Base-by-base conservation (phyloP, 2,113 vertebrate species). In the Paracanthobrama guichenoti region DNA sequence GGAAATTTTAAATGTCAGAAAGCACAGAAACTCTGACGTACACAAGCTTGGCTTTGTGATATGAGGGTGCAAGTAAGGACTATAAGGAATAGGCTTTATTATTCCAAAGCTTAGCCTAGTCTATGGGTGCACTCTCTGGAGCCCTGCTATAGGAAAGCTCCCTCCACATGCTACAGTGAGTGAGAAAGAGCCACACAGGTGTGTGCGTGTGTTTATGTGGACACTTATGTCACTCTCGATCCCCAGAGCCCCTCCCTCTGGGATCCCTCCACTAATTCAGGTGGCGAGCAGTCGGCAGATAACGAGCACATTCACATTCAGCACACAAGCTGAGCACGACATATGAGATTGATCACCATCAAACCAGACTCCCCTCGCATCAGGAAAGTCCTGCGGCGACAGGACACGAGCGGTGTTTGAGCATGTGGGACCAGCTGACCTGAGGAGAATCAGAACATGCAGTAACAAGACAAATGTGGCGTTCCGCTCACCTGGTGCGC, bases 371-470 rank as follows among this genome's bases (percentile, higher is more conserved):
- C 39, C 24, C 53, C 55, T 83, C 59, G 7, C 72, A 75, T 77
- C 59, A 84, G 74, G 48, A 66, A 84, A 28, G 57, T 46, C 82
- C 72, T 35, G 71, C 18, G 53, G 82, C 72, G 71, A 62, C 82
- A 75, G 72, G 55, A 48, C 59, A 44, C 22, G 11, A 46, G 50
- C 13, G 26, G n/a, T 83, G 81, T 83, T 77, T 55, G 60, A 84
- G 59, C 82, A 77, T 42, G 44, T 62, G 82, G 59, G 82, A 84
- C 48, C 22, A 14, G 60, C 73, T 84, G 72, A 66, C 82, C 82
- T 84, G 42, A 62, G 39, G 60, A 66, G 73, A 84, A 82, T 82
- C 85, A 82, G 71, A 81, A 81, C 42, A 31, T 57, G 80, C 48
- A 24, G 46, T 72, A 81, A 81, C 79, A 55, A 71, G 79, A 71